Evolutionary conservation across 2,888 invertebrate genomes (phyloP).

Genomic region (Mystacides longicornis): DNA sequence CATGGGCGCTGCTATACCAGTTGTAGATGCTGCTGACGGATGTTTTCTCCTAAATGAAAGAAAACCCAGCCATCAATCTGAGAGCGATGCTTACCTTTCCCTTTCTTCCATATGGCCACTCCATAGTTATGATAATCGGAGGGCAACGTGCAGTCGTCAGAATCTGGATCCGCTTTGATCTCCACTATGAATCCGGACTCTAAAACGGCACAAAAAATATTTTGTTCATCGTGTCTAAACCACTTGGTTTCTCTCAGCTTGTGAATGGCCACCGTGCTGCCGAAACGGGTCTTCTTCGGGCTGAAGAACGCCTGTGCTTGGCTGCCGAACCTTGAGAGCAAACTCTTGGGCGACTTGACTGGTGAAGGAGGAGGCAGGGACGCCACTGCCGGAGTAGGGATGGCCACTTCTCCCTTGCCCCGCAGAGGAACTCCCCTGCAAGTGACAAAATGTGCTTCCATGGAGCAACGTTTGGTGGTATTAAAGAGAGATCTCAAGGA

Average conservation of each 20-base stretch:
- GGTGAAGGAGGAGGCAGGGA: conserved; percentile 7
- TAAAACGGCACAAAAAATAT: conserved; percentile 63
- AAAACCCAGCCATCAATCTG: neutral
- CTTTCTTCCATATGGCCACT: conserved; percentile 62
- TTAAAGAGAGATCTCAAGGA: no score
- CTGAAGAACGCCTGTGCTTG: conserved; percentile 49
- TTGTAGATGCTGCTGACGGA: neutral
- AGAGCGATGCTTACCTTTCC: conserved; percentile 53
- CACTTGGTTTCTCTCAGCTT: conserved; percentile 68
- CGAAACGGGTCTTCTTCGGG: conserved; percentile 43
- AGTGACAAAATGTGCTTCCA: conserved; percentile 52
- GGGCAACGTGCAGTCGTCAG: conserved; percentile 42
- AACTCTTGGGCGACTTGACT: conserved; percentile 26
- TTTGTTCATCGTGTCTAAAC: conserved; percentile 64
- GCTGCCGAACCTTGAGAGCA: conserved; percentile 49
- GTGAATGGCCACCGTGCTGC: conserved; percentile 62
- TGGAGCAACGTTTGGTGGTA: no score
- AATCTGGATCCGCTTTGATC: conserved; percentile 43
- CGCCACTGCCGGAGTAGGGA: conserved; percentile 36
- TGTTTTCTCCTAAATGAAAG: no score
- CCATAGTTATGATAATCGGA: conserved; percentile 58
- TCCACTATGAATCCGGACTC: conserved; percentile 68
- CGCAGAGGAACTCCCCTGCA: conserved; percentile 31
- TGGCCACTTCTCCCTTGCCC: conserved; percentile 28
- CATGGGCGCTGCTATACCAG: neutral